Conservation (phyloP, 1,140 invertebrate species). For the Leptopilina clavipes region DNA sequence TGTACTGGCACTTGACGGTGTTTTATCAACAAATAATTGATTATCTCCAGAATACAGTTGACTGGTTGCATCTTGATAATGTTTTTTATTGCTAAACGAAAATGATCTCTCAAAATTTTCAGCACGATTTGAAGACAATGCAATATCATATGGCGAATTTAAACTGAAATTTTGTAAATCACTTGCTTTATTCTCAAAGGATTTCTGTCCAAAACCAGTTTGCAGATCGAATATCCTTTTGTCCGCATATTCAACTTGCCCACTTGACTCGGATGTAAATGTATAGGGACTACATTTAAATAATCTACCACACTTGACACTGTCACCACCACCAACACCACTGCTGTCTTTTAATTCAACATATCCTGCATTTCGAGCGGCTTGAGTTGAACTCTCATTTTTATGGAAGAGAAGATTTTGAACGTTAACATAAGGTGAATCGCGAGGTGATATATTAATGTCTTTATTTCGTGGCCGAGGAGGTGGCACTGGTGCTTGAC, state of each 20-base stretch:
- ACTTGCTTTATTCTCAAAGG: conserved; percentile 51
- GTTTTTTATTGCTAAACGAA: conserved; percentile 59
- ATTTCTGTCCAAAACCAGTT: conserved; percentile 54
- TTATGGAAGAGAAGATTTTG: conserved; percentile 71
- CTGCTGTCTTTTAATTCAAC: conserved; percentile 63
- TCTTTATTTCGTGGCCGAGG: conserved; percentile 68
- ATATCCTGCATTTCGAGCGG: conserved; percentile 65
- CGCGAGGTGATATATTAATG: conserved; percentile 57
- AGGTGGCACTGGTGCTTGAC: conserved; percentile 76
- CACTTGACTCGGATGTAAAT: conserved; percentile 70
- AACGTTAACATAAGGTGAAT: conserved; percentile 74
- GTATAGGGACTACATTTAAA: conserved; percentile 65
- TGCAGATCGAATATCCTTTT: conserved; percentile 55
- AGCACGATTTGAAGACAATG: conserved; percentile 46
- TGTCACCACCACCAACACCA: conserved; percentile 1
- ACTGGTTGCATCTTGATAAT: conserved; percentile 42
- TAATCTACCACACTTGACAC: conserved; percentile 38
- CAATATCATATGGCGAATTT: conserved; percentile 59
- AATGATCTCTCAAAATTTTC: conserved; percentile 60
- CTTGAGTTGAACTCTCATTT: conserved; percentile 65
- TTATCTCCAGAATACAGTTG: conserved; percentile 47
- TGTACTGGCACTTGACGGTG: conserved; percentile 45
- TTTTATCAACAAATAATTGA: conserved; percentile 65
- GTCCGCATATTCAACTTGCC: conserved; percentile 70
- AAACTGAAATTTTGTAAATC: conserved; percentile 48